A percentile compares a stretch with the other conserved stretches of the same genome.
Evolutionary conservation across 35 echinoderm and acorn worm genomes (phyloP).

Genomic region (Heliocidaris tuberculata): DNA sequence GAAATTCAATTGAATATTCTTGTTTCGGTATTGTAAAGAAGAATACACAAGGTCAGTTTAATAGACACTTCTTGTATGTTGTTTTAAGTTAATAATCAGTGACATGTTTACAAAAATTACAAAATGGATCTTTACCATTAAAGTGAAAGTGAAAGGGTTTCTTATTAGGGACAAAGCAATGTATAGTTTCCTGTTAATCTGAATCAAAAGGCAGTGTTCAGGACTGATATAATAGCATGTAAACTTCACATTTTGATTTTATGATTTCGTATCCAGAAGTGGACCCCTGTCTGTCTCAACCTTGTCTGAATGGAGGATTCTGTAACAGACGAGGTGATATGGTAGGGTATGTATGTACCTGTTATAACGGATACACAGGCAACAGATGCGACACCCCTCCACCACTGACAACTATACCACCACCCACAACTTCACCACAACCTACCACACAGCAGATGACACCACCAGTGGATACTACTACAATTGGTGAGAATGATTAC

Average conservation of each 20-base stretch:
- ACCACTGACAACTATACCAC: conserved; percentile 19
- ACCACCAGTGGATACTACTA: not conserved
- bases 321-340: conserved; percentile 1
- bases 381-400: not conserved
- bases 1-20: too few relatives aligned
- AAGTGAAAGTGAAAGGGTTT: too few relatives aligned
- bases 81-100: too few relatives aligned
- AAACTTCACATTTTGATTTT: not conserved
- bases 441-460: not conserved
- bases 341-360: not conserved
- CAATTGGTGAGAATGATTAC: not conserved
- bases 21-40: too few relatives aligned
- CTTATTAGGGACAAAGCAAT: too few relatives aligned
- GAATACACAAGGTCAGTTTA: too few relatives aligned
- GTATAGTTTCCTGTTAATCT: too few relatives aligned
- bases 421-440: conserved; percentile 3
- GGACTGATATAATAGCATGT: not conserved
- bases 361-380: conserved; percentile 8
- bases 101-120: too few relatives aligned
- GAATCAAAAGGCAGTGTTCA: not conserved
- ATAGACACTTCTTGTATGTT: too few relatives aligned
- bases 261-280: not conserved
- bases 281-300: not conserved
- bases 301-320: not conserved
- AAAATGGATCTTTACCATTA: too few relatives aligned